These are phyloP conservation scores for Percopsis transmontana DNA, from an alignment of 2,113 vertebrate species.

Conservation along the genomic window DNA sequence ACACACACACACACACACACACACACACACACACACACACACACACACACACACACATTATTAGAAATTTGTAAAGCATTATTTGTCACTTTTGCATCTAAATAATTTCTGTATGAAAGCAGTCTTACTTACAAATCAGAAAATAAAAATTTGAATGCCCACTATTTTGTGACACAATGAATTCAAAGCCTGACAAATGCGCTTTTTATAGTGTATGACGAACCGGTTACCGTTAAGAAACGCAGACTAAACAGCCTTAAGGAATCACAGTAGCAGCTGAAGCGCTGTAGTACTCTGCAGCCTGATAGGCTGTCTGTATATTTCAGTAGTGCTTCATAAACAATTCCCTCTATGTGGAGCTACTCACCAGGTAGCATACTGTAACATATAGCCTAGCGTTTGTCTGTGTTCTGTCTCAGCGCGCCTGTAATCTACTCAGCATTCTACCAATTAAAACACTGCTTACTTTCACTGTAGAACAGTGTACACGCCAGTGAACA, in stretches of 20 bases:
- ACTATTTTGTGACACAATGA: not conserved
- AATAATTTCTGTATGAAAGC: not conserved
- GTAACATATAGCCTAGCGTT: constrained; percentile 32
- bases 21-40: not conserved
- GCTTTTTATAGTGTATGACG: not conserved
- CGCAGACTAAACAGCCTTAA: constrained; percentile 6
- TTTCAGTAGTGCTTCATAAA: constrained; percentile 23
- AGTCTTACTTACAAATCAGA: constrained; percentile 4
- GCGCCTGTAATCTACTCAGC: constrained; percentile 27
- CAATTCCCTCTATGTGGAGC: constrained; percentile 25
- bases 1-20: not conserved
- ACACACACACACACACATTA: not conserved
- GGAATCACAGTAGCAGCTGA: constrained; percentile 11
- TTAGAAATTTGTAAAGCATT: not conserved
- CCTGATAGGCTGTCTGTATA: not conserved
- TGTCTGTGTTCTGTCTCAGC: constrained; percentile 10
- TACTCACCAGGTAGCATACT: constrained; percentile 7
- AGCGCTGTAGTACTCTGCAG: not conserved
- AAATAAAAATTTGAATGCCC: not conserved
- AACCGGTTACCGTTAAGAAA: not conserved
- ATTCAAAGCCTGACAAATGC: not conserved
- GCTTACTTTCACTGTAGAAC: not conserved
- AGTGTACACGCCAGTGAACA: constrained; percentile 24
- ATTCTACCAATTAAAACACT: constrained; percentile 28
- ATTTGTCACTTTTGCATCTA: not conserved